A percentile compares a stretch with the other conserved stretches of the same genome.
These are phyloP conservation scores for Miniopterus natalensis DNA, from an alignment of 2,113 vertebrate species.

Conservation along the genomic window DNA sequence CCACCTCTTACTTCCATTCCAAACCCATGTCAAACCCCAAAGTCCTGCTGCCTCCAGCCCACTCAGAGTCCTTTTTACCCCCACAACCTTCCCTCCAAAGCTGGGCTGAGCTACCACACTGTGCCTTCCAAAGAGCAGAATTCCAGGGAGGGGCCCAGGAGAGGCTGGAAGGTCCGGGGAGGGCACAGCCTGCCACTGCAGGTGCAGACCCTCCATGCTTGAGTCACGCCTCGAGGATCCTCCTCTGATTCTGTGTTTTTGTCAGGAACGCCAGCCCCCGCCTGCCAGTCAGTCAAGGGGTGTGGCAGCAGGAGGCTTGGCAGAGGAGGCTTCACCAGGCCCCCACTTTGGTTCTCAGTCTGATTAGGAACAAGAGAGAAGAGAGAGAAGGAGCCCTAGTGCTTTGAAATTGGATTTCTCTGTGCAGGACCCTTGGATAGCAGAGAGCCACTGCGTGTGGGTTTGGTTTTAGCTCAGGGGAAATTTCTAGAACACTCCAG, in stretches of 20 bases:
- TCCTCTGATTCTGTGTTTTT: slow-evolving; percentile 65
- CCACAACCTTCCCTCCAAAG: background rate
- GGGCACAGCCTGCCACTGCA: background rate
- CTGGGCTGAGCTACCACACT: background rate
- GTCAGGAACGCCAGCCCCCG: slow-evolving; percentile 70
- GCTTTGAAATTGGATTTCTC: slow-evolving; percentile 75
- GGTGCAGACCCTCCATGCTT: background rate
- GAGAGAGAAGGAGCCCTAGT: slow-evolving; percentile 64
- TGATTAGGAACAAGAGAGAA: slow-evolving; percentile 77
- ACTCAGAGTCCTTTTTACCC: background rate
- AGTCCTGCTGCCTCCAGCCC: background rate
- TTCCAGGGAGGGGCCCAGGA: background rate
- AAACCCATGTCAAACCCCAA: background rate
- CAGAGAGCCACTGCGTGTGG: slow-evolving; percentile 57
- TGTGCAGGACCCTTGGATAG: slow-evolving; percentile 74
- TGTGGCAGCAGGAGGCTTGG: slow-evolving; percentile 58
- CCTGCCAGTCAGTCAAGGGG: slow-evolving; percentile 73
- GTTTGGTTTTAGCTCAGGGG: slow-evolving; percentile 65
- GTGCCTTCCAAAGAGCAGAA: background rate
- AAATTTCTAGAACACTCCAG: slow-evolving; percentile 62
- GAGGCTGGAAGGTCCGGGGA: background rate
- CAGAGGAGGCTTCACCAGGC: slow-evolving; percentile 21
- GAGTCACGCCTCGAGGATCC: background rate
- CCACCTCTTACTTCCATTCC: background rate
- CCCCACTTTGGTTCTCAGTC: slow-evolving; percentile 66